Conservation (phyloP, 2,888 invertebrate genomes). For the Isoperla grammatica region DNA sequence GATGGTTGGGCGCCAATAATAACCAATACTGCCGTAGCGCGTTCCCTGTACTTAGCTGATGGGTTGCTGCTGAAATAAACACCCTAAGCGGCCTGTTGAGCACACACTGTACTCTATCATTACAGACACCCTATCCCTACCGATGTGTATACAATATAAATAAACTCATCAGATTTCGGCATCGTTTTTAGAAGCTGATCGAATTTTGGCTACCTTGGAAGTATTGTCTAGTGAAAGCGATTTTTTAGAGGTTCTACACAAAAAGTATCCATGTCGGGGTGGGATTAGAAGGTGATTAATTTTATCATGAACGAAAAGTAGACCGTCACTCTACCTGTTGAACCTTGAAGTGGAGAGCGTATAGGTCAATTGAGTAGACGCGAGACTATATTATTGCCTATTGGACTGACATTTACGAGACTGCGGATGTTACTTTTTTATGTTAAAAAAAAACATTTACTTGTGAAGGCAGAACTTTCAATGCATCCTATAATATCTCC, state of each 20-base stretch:
- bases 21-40: conserved; percentile 6
- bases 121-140: conserved; percentile 6
- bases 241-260: not conserved
- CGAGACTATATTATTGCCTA: too few species aligned
- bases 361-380: too few species aligned
- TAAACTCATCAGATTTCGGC: conserved; percentile 13
- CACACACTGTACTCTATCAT: conserved; percentile 4
- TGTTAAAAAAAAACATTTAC: too few species aligned
- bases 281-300: too few species aligned
- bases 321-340: too few species aligned
- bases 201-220: conserved; percentile 6
- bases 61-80: conserved; percentile 5
- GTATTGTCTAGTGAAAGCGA: conserved; percentile 1
- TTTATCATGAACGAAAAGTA: too few species aligned
- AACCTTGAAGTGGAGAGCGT: too few species aligned
- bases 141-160: conserved; percentile 2
- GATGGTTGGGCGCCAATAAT: not conserved
- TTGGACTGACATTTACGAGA: too few species aligned
- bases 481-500: too few species aligned
- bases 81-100: conserved; percentile 8
- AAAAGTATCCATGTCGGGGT: not conserved
- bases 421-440: too few species aligned
- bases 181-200: conserved; percentile 9
- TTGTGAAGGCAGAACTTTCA: too few species aligned
- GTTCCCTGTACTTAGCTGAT: conserved; percentile 1